A percentile compares a stretch with the other conserved stretches of the same genome.
These are phyloP conservation scores for Wiebesia pumilae DNA, from an alignment of 1,140 invertebrate genomes.

Conservation along the genomic window DNA sequence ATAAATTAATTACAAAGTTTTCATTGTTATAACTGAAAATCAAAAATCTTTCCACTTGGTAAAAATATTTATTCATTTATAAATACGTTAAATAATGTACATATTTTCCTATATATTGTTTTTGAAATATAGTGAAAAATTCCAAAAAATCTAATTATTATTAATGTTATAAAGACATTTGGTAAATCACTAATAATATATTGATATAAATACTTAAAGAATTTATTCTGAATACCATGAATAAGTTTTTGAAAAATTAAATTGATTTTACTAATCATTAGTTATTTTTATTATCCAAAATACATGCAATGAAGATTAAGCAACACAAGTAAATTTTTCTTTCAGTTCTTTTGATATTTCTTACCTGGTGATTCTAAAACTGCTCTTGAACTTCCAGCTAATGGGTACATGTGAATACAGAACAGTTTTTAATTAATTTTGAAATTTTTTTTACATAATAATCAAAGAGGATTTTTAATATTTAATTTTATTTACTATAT, in stretches of 20 bases:
- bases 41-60: too few relatives aligned
- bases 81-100: not conserved
- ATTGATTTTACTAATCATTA: not conserved
- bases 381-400: slow-evolving; percentile 73
- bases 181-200: too few relatives aligned
- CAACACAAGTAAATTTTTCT: slow-evolving; percentile 44
- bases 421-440: slow-evolving; percentile 47
- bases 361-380: slow-evolving; percentile 73
- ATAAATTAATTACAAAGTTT: too few relatives aligned
- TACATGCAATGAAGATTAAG: slow-evolving; percentile 47
- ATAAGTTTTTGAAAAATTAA: too few relatives aligned
- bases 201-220: too few relatives aligned
- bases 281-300: not conserved
- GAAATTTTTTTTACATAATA: not conserved
- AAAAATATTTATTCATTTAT: not conserved
- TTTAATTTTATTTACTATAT: not conserved
- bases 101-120: not conserved
- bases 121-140: too few relatives aligned
- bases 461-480: not conserved
- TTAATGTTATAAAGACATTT: too few relatives aligned
- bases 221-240: too few relatives aligned
- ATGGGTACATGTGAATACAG: slow-evolving; percentile 64
- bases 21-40: too few relatives aligned
- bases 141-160: too few relatives aligned
- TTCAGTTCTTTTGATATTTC: slow-evolving; percentile 49